Conservation (phyloP, 2,888 invertebrate genomes). For the Lycaena phlaeas region DNA sequence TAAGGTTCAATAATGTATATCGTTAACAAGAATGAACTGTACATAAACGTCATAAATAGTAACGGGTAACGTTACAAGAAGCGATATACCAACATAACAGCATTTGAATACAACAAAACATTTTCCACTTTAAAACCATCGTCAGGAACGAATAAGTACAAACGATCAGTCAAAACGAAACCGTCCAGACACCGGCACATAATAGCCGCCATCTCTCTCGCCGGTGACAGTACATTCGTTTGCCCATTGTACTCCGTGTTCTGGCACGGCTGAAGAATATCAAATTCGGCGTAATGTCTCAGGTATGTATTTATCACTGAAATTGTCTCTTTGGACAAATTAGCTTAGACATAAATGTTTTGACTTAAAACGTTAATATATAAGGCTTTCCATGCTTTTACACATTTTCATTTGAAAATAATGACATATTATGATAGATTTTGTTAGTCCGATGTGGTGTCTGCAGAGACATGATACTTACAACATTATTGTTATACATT, state of each 20-base stretch:
- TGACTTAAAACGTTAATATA: too few species aligned
- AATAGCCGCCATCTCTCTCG: constrained; percentile 33
- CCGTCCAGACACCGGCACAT: constrained; percentile 13
- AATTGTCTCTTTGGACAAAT: constrained; percentile 10
- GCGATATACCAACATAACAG: too few species aligned
- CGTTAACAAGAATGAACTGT: too few species aligned
- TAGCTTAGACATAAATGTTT: constrained; percentile 11
- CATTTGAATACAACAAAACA: constrained; percentile 7
- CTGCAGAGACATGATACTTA: too few species aligned
- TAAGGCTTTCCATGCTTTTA: too few species aligned
- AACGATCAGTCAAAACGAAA: constrained; percentile 16
- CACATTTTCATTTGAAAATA: too few species aligned
- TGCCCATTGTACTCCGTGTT: constrained; percentile 30
- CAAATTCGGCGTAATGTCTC: constrained; percentile 22
- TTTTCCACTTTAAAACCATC: constrained; percentile 4
- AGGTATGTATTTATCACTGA: constrained; percentile 17
- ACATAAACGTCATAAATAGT: too few species aligned
- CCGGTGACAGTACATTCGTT: constrained; percentile 36
- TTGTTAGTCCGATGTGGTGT: too few species aligned
- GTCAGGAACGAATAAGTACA: constrained; percentile 6
- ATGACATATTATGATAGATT: too few species aligned
- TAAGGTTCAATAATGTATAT: too few species aligned
- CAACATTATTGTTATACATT: too few species aligned
- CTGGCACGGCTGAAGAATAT: constrained; percentile 36
- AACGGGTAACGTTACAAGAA: too few species aligned